Conservation (phyloP, 64 coral and sea anemone genomes). For the Actinia equina region DNA sequence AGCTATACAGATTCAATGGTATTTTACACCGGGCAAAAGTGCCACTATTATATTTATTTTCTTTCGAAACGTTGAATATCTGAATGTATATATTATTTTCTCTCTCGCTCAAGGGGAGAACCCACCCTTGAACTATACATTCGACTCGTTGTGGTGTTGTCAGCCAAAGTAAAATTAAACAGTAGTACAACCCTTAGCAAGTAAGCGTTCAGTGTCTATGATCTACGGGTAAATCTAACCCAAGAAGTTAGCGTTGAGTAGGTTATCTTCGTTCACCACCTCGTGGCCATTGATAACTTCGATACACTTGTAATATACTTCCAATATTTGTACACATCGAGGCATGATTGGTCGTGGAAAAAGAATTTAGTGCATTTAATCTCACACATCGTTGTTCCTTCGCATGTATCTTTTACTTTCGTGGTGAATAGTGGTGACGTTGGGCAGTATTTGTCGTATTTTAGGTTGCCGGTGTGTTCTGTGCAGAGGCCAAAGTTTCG, state of each 20-base stretch:
- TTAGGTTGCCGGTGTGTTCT: slow-evolving; percentile 88
- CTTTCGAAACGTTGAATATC: slow-evolving; percentile 18
- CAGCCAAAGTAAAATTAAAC: slow-evolving; percentile 32
- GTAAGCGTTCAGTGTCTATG: slow-evolving; percentile 26
- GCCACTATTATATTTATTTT: slow-evolving; percentile 22
- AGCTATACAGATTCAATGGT: slow-evolving; percentile 23
- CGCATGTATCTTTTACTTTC: slow-evolving; percentile 99
- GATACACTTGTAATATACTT: slow-evolving; percentile 99
- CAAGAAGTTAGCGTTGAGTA: slow-evolving; percentile 99
- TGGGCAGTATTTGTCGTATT: slow-evolving; percentile 80
- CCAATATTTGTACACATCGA: slow-evolving; percentile 97
- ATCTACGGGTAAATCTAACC: slow-evolving; percentile 44
- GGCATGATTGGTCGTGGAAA: slow-evolving; percentile 81
- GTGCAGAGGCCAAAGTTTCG: slow-evolving; percentile 99
- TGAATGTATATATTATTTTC: slow-evolving; percentile 7
- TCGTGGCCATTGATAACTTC: slow-evolving; percentile 99
- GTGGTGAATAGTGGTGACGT: slow-evolving; percentile 87
- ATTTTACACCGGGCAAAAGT: slow-evolving; percentile 31
- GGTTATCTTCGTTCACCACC: slow-evolving; percentile 97
- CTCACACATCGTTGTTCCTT: slow-evolving; percentile 99
- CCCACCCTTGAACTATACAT: background rate
- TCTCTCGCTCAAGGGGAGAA: background rate
- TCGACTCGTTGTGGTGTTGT: slow-evolving; percentile 3
- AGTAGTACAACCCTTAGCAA: slow-evolving; percentile 26
- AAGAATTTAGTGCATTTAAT: slow-evolving; percentile 98